A percentile compares a stretch with the other conserved stretches of the same genome.
phyloP scores from a whole-genome alignment of 2,113 vertebrate genomes.

The Platanista minor region DNA sequence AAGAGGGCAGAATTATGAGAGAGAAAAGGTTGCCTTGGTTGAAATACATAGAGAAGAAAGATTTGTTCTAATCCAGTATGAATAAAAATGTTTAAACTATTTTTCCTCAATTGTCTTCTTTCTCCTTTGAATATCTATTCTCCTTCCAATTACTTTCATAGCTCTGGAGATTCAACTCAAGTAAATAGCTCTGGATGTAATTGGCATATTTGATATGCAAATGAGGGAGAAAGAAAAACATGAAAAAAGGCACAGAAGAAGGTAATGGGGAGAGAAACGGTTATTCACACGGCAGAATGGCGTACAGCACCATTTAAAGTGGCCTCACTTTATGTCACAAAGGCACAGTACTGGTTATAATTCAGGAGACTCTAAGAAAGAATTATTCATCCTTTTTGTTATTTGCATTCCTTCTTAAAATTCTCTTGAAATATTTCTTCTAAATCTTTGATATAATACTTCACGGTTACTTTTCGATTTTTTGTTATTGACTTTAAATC shows the following conservation, averaged over 20 bases:
- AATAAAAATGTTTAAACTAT: background rate
- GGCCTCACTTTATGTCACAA: background rate
- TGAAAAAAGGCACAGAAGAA: background rate
- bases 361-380: background rate
- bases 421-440: background rate
- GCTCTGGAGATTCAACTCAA: background rate
- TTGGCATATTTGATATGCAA: background rate
- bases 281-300: background rate
- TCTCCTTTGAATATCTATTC: background rate
- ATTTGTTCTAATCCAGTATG: background rate
- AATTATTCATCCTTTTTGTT: background rate
- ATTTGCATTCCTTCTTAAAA: background rate
- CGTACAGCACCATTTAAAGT: background rate
- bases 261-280: background rate
- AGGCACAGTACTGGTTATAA: background rate
- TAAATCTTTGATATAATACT: background rate
- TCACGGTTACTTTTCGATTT: background rate
- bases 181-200: background rate
- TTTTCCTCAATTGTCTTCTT: background rate
- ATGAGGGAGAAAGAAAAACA: background rate
- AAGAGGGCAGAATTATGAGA: background rate
- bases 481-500: background rate
- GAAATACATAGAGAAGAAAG: background rate
- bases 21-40: background rate
- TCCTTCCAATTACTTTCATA: background rate